Evolutionary conservation across 2,797 vertebrate genomes (phyloP).

Genomic region (Stomatorhinus walkeri): DNA sequence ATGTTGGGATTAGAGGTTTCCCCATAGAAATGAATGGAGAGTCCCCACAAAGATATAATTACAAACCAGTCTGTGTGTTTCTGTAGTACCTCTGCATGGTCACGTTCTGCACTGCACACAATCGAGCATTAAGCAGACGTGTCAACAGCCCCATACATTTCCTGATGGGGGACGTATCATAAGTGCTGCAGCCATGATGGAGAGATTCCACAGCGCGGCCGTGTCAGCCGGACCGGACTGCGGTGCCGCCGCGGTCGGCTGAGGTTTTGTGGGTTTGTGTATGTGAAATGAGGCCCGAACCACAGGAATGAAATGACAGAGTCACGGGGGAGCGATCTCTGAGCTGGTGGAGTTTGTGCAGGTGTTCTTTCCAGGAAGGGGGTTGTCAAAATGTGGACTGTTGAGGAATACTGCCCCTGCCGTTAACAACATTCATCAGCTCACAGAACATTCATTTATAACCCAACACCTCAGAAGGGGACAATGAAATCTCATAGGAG

Average conservation of each 20-base stretch:
- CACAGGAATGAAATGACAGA: neutral
- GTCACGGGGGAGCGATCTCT: neutral
- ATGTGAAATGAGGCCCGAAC: constrained; percentile 5
- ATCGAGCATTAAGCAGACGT: neutral
- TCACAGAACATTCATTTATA: neutral
- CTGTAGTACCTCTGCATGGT: neutral
- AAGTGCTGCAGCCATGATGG: neutral
- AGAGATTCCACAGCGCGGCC: neutral
- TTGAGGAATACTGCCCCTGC: neutral
- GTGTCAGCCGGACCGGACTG: too few relatives aligned
- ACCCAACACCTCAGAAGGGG: neutral
- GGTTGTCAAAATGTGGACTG: neutral
- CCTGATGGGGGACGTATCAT: neutral
- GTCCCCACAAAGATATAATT: neutral
- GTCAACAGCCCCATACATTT: neutral
- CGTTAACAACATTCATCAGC: neutral
- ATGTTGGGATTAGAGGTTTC: neutral
- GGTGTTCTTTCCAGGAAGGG: neutral
- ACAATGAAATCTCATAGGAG: neutral
- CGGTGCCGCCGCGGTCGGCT: neutral
- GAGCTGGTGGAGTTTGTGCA: neutral
- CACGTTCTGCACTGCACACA: neutral
- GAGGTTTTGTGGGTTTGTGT: neutral
- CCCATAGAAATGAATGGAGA: neutral
- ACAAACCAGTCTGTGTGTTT: neutral